Base-by-base conservation (phyloP, 2,888 invertebrate genomes). In the Adelphocoris suturalis region DNA sequence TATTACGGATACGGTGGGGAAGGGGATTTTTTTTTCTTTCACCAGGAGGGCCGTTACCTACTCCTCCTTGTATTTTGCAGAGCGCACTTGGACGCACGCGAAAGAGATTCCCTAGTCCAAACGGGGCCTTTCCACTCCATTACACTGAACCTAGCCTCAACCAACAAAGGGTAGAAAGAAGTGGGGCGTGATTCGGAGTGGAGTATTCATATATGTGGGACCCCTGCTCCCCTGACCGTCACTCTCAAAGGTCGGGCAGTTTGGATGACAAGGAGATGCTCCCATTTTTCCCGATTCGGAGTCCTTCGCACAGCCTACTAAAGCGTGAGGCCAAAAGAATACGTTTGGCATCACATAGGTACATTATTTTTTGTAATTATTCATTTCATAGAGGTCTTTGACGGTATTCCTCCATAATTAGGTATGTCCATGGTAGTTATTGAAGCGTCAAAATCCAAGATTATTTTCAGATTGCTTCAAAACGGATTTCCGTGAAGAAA, bases 121-220 rank as follows among this genome's bases (percentile, higher is more conserved):
- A n/a, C 37, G 78, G 78, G 46, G 9, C 46, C 37, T 46, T 78
- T 78, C 46, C 78, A 78, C 46, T 78, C 78, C 78, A 78, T 78
- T 78, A 78, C 78, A 46, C 78, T 0, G 47, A 47, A 46, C 47
- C 78, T 78, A 78, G 78, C 68, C 11, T 14, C 16, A 14, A 46
- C 47, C 46, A 46, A 78, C 78, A 78, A 78, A 78, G 46, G 78
- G 11, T n/a, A 14, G 13, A 16, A 28, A 78, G 78, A 78, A 78
- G 78, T 78, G 78, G 78, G 46, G 46, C 78, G 47, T 78, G 37
- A 47, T 46, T 78, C 19, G 78, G 46, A 78, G 19, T 78, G 78
- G 78, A 46, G 37, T 78, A 78, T 78, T 78, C 78, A 46, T 78
- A 78, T 78, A 19, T 78, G 19, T 75, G 75, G 75, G 75, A 27